Percentiles rank a stretch among this genome's conserved stretches.
Conservation (phyloP, 1,140 invertebrate species). For the Drosophila triauraria region DNA sequence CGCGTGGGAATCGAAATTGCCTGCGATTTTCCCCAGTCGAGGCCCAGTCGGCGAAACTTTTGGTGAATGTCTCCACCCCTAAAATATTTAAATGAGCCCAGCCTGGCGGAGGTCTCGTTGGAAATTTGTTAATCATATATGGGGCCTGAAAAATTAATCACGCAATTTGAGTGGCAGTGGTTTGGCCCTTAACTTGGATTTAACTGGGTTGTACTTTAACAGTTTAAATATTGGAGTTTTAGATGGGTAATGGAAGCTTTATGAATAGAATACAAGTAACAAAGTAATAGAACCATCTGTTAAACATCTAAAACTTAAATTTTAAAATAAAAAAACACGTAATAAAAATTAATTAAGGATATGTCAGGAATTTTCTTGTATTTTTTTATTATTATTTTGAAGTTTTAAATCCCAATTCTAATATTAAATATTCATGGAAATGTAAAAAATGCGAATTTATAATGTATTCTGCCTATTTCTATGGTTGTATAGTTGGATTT, state of each 20-base stretch:
- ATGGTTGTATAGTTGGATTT: no score
- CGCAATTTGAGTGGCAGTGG: constrained; percentile 19
- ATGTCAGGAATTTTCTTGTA: no score
- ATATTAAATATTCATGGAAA: no score
- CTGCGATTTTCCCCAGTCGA: constrained; percentile 56
- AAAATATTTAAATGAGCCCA: constrained; percentile 22
- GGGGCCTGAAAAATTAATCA: constrained; percentile 35
- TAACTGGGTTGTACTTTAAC: neutral
- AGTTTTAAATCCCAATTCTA: no score
- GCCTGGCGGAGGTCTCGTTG: constrained; percentile 13
- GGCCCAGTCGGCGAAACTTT: constrained; percentile 27
- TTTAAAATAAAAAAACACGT: no score
- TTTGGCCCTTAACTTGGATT: neutral
- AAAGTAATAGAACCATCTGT: no score
- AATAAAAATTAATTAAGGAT: no score
- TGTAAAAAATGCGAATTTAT: no score
- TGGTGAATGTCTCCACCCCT: constrained; percentile 33
- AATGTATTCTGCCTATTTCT: no score
- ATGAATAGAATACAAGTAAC: no score
- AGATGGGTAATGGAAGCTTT: neutral
- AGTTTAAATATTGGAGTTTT: neutral
- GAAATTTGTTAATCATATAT: constrained; percentile 40
- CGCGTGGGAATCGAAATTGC: constrained; percentile 78
- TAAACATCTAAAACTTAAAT: no score
- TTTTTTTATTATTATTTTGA: no score